phyloP scores from a whole-genome alignment of 1,140 invertebrate genomes.

The Holotrichia oblita region DNA sequence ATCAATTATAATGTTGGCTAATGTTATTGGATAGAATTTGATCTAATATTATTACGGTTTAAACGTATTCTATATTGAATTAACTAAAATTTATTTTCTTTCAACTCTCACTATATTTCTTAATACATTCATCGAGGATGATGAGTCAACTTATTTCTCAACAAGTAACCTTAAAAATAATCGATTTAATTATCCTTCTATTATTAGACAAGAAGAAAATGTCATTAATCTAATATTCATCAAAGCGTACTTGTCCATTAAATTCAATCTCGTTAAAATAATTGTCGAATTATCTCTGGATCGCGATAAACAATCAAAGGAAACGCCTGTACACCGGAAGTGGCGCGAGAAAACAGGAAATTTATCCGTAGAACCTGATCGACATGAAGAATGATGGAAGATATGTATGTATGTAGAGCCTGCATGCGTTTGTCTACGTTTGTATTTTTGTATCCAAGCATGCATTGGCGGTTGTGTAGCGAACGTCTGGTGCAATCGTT shows the following conservation, averaged over 20 bases:
- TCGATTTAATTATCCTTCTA: too few relatives aligned
- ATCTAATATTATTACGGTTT: too few relatives aligned
- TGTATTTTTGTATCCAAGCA: too few relatives aligned
- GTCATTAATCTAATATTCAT: background rate
- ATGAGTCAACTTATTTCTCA: too few relatives aligned
- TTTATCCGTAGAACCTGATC: slow-evolving; percentile 18
- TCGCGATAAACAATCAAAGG: slow-evolving; percentile 28
- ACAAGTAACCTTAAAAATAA: too few relatives aligned
- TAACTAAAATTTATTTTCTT: too few relatives aligned
- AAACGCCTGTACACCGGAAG: slow-evolving; percentile 25
- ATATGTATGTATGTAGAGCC: background rate
- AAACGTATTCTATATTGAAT: too few relatives aligned
- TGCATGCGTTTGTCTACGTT: too few relatives aligned
- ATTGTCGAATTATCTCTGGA: slow-evolving; percentile 9
- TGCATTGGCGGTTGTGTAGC: background rate
- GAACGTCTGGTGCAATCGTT: background rate
- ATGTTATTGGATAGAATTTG: too few relatives aligned
- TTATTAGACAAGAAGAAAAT: background rate
- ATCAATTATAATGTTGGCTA: too few relatives aligned
- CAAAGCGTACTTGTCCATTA: background rate
- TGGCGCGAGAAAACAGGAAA: slow-evolving; percentile 31
- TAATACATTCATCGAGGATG: too few relatives aligned
- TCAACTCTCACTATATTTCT: too few relatives aligned
- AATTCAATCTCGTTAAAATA: slow-evolving; percentile 36
- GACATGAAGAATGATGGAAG: background rate